These are phyloP conservation scores for Nomada flava DNA, from an alignment of 2,888 invertebrate genomes.

Conservation along the genomic window DNA sequence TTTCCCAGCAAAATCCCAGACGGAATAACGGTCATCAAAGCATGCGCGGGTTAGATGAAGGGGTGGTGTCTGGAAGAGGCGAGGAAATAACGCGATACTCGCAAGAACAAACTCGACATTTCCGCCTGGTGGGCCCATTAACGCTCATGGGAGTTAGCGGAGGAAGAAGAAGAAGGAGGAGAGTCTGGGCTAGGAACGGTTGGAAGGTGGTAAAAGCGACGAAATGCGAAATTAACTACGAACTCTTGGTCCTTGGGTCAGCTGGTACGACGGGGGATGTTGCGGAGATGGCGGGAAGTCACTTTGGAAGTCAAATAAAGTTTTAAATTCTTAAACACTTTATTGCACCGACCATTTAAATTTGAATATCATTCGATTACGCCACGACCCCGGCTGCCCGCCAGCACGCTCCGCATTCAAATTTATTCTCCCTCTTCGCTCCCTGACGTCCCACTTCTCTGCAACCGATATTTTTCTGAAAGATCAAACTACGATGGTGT, in stretches of 20 bases:
- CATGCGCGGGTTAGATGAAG: background rate
- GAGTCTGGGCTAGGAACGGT: conserved; percentile 18
- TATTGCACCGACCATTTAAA: conserved; percentile 81
- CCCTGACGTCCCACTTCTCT: conserved; percentile 53
- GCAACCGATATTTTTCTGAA: background rate
- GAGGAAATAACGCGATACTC: conserved; percentile 34
- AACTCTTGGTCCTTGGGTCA: conserved; percentile 52
- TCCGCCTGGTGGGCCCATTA: conserved; percentile 51
- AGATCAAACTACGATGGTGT: background rate
- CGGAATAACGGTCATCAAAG: background rate
- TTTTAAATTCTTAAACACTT: conserved; percentile 81
- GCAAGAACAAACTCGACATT: conserved; percentile 48
- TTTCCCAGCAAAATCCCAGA: background rate
- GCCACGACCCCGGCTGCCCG: conserved; percentile 46
- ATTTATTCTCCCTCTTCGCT: conserved; percentile 61
- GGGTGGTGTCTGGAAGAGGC: background rate
- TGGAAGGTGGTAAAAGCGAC: conserved; percentile 62
- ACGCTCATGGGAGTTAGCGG: conserved; percentile 11
- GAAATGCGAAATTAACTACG: conserved; percentile 72
- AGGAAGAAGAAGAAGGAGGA: background rate
- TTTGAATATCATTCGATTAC: conserved; percentile 82
- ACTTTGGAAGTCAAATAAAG: conserved; percentile 81
- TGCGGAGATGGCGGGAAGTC: conserved; percentile 37
- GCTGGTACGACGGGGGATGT: conserved; percentile 35
- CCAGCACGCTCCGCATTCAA: conserved; percentile 62